Evolutionary conservation across 2,888 invertebrate species (phyloP), one percentile per base, ranked within the genome.

Genomic region (Azorinus chamasolen): DNA sequence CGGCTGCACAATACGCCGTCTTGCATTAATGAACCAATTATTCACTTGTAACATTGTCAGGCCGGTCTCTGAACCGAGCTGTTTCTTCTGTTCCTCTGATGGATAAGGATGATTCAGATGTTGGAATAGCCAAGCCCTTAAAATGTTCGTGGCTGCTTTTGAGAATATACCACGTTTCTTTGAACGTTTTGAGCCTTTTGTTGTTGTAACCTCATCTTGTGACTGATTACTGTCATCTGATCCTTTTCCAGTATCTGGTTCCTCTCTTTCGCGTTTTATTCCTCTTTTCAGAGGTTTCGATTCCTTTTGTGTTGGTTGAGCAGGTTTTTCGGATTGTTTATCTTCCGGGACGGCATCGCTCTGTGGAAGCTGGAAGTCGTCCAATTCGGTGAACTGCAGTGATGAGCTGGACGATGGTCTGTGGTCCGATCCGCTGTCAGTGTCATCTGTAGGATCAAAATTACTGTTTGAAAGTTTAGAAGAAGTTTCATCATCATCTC

Each of bases 401-500:
- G 80, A 77, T 18, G 73, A 65, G 50, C 66, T 53, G 41, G 80
- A 80, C 8, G 76, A 80, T 20, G 80, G 80, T 68, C 80, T 58
- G 50, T 77, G 80, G 55, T 80, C 80, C 18, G 80, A 80, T 68
- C 76, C 70, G 63, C 80, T 80, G 70, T 80, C 80, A 18, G 79
- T 79, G 53, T 80, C 76, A 80, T 80, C 80, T 80, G 80, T 55
- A 77, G 80, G 76, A 80, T 80, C 80, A 80, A 80, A 80, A 80
- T 76, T 76, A 80, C 76, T 76, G 57, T 73, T 77, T 76, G 73
- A 76, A 73, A 80, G 59, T 72, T 72, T 76, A 54, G 79, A 65
- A 68, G 72, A 45, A 53, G 54, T 59, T 51, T 72, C 79, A 58
- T 79, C 76, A 58, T 79, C 82, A 61, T 75, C 79, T 46, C 64